Evolutionary conservation across 92 coral and sea anemone genomes (phyloP).

Genomic region (Zoanthus sansibaricus): DNA sequence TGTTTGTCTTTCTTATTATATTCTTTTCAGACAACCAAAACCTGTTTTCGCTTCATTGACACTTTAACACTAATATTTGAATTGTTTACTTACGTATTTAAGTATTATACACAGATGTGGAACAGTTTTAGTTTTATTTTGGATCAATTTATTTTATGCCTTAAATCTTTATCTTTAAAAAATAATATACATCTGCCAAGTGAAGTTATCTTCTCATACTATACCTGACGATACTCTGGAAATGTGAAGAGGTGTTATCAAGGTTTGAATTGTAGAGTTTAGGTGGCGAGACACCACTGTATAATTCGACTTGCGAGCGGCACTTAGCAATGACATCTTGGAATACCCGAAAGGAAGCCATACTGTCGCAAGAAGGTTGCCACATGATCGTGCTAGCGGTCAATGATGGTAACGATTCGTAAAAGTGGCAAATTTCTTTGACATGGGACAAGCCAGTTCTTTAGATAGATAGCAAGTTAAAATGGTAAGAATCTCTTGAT

Average conservation of each 20-base stretch:
- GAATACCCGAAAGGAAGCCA: conserved; percentile 21
- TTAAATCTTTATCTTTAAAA: not conserved
- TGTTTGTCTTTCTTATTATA: too few relatives aligned
- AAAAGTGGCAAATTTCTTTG: conserved; percentile 75
- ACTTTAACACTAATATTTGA: too few relatives aligned
- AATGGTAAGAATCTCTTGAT: not conserved
- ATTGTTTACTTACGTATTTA: too few relatives aligned
- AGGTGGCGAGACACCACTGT: conserved; percentile 32
- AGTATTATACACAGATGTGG: too few relatives aligned
- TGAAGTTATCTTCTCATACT: conserved; percentile 14
- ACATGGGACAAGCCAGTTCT: conserved; percentile 77
- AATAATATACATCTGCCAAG: not conserved
- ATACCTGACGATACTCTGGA: conserved; percentile 59
- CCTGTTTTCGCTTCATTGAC: too few relatives aligned
- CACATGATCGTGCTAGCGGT: conserved; percentile 17
- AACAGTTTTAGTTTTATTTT: too few relatives aligned
- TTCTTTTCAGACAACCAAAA: too few relatives aligned
- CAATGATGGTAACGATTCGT: conserved; percentile 64
- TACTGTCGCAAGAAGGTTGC: conserved; percentile 31
- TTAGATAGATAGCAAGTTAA: conserved; percentile 55
- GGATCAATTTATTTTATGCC: not conserved
- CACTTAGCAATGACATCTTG: conserved; percentile 26
- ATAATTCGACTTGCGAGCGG: conserved; percentile 18
- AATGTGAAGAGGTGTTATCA: conserved; percentile 42
- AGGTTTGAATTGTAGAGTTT: conserved; percentile 38